Base-by-base conservation (phyloP, 30 jellyfish, hydroid and myxozoan genomes). In the Phacellophora camtschatica region DNA sequence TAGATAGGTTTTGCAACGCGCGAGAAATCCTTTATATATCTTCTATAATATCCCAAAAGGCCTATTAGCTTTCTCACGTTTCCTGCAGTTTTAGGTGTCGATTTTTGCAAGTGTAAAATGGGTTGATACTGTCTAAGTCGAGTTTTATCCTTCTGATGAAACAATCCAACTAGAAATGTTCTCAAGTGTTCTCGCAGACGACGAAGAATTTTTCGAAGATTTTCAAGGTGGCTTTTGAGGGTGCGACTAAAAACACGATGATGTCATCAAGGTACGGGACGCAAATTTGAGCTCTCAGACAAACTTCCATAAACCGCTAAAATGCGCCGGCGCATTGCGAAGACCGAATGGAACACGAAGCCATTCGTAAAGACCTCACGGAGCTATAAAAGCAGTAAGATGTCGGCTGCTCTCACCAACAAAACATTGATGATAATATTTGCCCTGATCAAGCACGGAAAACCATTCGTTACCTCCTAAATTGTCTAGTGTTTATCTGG, bases 391-490 rank as follows among this genome's bases (percentile, higher is more conserved):
- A 4, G 87, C 95, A 5, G 92, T 75, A 15, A 57, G 48, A 15
- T 79, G 76, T 31, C 61, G 74, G 46, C 66, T 6, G 15, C 53
- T 88, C 64, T 30, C 74, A 50, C 74, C 56, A 6, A 86, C 57
- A 72, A 29, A 84, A 25, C 90, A 84, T 48, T 84, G 85, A 57
- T 84, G 90, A 42, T 84, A 84, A 9, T 90, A 84, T 56, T 62
- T 71, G 20, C 90, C 85, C 48, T 58, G 90, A 63, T 84, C 95
- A 11, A 84, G 51, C 4, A 74, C 65, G 32, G 85, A 57, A 48
- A 84, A 84, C 95, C 95, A 83, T 3, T 49, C 51, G 50, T 59
- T 83, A 6, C 88, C 95, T 8, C 89, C 83, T 7, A 83, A 34
- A 57, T 23, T 71, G 4, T 83, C 82, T 41, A 83, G 75, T 2